Conservation (phyloP, 2,113 vertebrate genomes). For the Oreochromis niloticus region DNA sequence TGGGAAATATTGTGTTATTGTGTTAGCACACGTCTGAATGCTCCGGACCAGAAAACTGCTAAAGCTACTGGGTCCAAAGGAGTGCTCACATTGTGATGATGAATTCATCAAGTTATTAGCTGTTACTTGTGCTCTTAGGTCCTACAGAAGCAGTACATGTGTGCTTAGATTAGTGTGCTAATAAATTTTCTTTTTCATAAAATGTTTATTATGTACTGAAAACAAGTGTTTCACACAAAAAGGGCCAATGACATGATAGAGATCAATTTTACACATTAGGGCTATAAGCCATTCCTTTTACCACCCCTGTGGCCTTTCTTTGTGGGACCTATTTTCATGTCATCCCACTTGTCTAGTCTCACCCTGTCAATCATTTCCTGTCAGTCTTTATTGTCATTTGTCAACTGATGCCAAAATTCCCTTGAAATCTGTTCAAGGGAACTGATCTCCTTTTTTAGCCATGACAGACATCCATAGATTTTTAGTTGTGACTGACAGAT, state of each 20-base stretch:
- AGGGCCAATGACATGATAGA: background rate
- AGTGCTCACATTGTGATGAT: background rate
- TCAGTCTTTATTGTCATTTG: background rate
- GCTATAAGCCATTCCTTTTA: background rate
- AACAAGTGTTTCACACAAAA: background rate
- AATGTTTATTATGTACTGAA: background rate
- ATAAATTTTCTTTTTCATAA: background rate
- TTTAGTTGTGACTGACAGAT: background rate
- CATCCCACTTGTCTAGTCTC: background rate
- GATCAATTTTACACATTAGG: background rate
- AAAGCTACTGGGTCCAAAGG: background rate
- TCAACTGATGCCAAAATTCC: background rate
- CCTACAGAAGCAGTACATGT: background rate
- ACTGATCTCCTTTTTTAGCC: background rate
- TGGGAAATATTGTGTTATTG: background rate
- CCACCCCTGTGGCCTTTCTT: background rate
- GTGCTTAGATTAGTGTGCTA: background rate
- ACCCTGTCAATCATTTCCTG: background rate
- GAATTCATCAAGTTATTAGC: background rate
- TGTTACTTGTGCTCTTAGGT: background rate
- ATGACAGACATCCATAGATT: background rate
- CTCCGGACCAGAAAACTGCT: background rate
- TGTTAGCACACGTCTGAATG: background rate
- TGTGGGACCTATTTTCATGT: background rate
- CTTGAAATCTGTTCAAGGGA: background rate